Conservation (phyloP, 2,113 vertebrate genomes). For the Haliaeetus leucogaster region DNA sequence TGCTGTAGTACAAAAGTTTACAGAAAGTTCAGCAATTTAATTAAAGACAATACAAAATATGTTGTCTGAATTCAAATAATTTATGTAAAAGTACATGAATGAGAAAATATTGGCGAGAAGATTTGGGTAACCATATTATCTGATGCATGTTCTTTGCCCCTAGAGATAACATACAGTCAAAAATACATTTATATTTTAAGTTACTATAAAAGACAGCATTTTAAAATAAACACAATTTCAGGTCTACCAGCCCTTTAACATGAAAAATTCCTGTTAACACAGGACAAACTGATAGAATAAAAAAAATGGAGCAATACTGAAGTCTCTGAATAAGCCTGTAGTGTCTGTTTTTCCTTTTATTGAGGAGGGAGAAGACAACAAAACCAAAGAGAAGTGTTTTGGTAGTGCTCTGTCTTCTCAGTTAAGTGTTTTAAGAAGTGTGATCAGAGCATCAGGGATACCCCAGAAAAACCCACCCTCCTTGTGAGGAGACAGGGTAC, state of each 20-base stretch:
- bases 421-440: background rate
- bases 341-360: background rate
- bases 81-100: conserved; percentile 49
- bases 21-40: conserved; percentile 47
- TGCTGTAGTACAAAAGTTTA: conserved; percentile 46
- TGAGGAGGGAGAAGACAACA: background rate
- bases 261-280: background rate
- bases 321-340: background rate
- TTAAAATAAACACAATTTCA: background rate
- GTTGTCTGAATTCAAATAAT: conserved; percentile 30
- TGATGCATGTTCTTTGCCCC: background rate
- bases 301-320: background rate
- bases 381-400: background rate
- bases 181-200: conserved; percentile 9
- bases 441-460: background rate
- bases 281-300: background rate
- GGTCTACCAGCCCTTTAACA: background rate
- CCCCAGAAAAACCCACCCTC: background rate
- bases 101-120: background rate
- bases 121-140: background rate
- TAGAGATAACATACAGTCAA: conserved; percentile 4
- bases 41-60: conserved; percentile 59
- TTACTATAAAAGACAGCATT: conserved; percentile 29
- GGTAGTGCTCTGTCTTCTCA: background rate
- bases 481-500: background rate